Evolutionary conservation across 23 tunicate genomes (phyloP).

Genomic region (Diplosoma virens): DNA sequence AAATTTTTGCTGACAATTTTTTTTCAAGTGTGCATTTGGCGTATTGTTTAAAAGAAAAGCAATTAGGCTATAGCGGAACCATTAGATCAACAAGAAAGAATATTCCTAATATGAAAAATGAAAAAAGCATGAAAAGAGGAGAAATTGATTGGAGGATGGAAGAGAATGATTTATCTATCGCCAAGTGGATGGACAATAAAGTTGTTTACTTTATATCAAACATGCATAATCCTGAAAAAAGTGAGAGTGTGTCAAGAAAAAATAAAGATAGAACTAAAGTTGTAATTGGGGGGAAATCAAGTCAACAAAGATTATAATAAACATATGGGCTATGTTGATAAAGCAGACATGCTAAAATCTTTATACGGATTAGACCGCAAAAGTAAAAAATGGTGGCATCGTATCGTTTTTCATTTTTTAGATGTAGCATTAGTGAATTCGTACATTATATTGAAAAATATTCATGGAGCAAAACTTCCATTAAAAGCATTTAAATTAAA

Average conservation of each 20-base stretch:
- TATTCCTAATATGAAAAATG: conserved; percentile 15
- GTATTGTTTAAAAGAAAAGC: background rate
- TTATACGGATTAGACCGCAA: conserved; percentile 3
- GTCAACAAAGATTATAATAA: conserved; percentile 28
- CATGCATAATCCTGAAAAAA: background rate
- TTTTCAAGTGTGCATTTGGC: conserved; percentile 6
- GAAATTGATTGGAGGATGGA: conserved; percentile 22
- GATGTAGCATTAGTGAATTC: conserved; percentile 9
- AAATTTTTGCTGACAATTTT: conserved; percentile 23
- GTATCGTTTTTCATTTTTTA: conserved; percentile 10
- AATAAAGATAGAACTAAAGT: conserved; percentile 1
- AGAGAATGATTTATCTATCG: background rate
- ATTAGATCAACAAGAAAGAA: conserved; percentile 1
- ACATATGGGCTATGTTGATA: conserved; percentile 16
- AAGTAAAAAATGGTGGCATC: conserved; percentile 32
- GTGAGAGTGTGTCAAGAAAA: conserved; percentile 4
- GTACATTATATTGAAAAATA: background rate
- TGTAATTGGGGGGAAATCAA: background rate
- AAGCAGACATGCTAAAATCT: conserved; percentile 20
- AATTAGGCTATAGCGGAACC: conserved; percentile 10
- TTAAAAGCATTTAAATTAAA: background rate
- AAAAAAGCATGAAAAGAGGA: conserved; percentile 15
- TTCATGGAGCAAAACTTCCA: background rate
- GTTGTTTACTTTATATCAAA: conserved; percentile 10
- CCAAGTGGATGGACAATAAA: conserved; percentile 25